These are phyloP conservation scores for Catalaphyllia jardinei DNA, from an alignment of 64 coral and sea anemone genomes.

Conservation along the genomic window DNA sequence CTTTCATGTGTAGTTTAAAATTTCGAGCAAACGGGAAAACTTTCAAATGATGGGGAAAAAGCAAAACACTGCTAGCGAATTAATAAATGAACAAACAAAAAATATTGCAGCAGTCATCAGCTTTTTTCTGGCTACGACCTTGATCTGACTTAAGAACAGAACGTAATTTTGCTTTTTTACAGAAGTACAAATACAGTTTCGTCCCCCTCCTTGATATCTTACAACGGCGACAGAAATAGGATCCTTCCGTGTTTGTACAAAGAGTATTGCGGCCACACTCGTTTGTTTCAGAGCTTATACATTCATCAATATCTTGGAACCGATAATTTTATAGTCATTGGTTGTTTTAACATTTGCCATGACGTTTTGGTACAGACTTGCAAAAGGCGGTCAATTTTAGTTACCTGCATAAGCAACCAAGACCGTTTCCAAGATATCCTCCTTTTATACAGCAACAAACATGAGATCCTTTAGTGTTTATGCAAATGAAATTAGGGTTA, in stretches of 20 bases:
- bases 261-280: not conserved
- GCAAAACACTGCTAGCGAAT: too few relatives aligned
- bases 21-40: too few relatives aligned
- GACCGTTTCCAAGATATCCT: not conserved
- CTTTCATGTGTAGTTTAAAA: too few relatives aligned
- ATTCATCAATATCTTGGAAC: slow-evolving; percentile 39
- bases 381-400: not conserved
- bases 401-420: not conserved
- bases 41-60: too few relatives aligned
- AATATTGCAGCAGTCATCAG: too few relatives aligned
- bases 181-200: slow-evolving; percentile 31
- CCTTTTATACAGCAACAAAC: not conserved
- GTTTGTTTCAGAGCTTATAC: not conserved
- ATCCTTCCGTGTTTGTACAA: not conserved
- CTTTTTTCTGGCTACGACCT: too few relatives aligned
- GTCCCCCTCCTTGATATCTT: slow-evolving; percentile 41
- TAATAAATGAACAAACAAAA: too few relatives aligned
- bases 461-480: not conserved
- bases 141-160: too few relatives aligned
- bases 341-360: not conserved
- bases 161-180: not conserved
- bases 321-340: too few relatives aligned
- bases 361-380: too few relatives aligned
- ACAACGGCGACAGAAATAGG: slow-evolving; percentile 2
- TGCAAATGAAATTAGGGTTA: not conserved